Conservation (phyloP, 2,113 vertebrate species). For the Pholis gunnellus region DNA sequence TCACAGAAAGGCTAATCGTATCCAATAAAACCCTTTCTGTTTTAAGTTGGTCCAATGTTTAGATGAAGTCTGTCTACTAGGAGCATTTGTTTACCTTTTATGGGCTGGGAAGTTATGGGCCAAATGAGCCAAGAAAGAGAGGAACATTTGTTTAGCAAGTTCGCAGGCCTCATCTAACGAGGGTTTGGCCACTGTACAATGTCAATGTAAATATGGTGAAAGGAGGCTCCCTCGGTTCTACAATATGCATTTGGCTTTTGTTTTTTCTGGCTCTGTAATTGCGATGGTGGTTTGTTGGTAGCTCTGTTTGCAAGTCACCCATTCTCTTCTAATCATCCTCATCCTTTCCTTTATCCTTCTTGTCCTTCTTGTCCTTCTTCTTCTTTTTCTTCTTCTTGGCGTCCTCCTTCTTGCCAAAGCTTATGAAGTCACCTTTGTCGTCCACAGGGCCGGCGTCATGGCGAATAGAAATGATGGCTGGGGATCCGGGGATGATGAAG, state of each 20-base stretch:
- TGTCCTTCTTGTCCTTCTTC: constrained; percentile 96
- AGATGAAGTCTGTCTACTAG: constrained; percentile 35
- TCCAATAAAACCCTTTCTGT: constrained; percentile 53
- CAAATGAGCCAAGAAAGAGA: constrained; percentile 47
- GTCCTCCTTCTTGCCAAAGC: constrained; percentile 99
- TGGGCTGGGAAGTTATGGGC: constrained; percentile 30
- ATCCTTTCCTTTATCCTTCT: constrained; percentile 91
- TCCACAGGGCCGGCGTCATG: constrained; percentile 92
- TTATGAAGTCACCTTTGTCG: constrained; percentile 99
- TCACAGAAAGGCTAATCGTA: constrained; percentile 61
- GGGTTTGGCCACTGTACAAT: constrained; percentile 67
- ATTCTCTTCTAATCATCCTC: constrained; percentile 90
- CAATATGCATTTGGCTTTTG: constrained; percentile 70
- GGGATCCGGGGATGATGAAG: constrained; percentile 99
- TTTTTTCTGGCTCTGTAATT: constrained; percentile 76
- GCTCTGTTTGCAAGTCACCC: constrained; percentile 69
- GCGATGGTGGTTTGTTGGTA: constrained; percentile 65
- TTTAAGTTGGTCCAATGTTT: constrained; percentile 72
- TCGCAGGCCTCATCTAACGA: constrained; percentile 57
- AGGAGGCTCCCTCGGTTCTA: constrained; percentile 65
- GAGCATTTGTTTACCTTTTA: constrained; percentile 32
- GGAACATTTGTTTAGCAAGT: constrained; percentile 51
- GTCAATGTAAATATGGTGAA: constrained; percentile 73
- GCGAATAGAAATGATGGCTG: constrained; percentile 99
- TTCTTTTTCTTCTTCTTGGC: constrained; percentile 96